Conservation (phyloP, 2,113 vertebrate species). For the Nothocercus julius region DNA sequence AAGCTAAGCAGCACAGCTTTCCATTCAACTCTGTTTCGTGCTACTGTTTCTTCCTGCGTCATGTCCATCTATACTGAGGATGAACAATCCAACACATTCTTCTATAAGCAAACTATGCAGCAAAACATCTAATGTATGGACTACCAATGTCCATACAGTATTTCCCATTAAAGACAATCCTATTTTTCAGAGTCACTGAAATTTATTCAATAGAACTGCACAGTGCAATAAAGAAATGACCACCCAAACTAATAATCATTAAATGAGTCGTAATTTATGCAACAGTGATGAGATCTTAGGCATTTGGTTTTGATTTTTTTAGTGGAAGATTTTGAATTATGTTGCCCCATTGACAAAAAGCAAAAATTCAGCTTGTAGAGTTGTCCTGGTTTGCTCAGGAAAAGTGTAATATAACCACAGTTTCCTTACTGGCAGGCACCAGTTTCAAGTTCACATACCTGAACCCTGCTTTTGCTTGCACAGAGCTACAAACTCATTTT, state of each 20-base stretch:
- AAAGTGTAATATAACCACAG: background rate
- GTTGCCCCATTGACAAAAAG: background rate
- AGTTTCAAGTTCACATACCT: background rate
- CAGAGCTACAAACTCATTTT: background rate
- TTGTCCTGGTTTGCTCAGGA: background rate
- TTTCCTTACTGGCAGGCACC: background rate
- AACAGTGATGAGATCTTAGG: background rate
- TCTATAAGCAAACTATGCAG: background rate
- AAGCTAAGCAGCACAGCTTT: background rate
- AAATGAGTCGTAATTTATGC: background rate
- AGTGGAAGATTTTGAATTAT: background rate
- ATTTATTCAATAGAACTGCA: background rate
- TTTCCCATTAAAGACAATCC: background rate
- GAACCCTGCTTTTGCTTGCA: background rate
- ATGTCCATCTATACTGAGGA: background rate
- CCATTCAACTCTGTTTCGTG: background rate
- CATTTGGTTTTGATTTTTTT: background rate
- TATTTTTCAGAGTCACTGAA: background rate
- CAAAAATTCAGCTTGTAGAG: background rate
- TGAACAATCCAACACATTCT: background rate
- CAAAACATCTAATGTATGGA: background rate
- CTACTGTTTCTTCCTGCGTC: background rate
- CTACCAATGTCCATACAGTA: background rate
- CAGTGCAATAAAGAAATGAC: background rate
- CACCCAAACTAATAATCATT: background rate